Evolutionary conservation across 2,888 invertebrate genomes (phyloP).

Genomic region (Drosophila picticornis): DNA sequence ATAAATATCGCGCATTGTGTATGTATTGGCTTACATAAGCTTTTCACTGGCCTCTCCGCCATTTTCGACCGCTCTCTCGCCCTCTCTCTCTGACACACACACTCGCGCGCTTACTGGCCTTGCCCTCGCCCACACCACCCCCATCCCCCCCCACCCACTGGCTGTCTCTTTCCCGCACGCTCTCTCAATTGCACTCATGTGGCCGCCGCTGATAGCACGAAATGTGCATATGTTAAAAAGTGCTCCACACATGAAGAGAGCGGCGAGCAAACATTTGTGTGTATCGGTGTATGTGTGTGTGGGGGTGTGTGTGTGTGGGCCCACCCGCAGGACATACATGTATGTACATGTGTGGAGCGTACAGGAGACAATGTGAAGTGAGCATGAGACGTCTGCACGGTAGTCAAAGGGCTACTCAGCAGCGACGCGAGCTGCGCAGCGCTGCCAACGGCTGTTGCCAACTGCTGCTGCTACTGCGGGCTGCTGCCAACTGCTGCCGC

Average conservation of each 20-base stretch:
- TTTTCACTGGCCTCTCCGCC: conserved; percentile 61
- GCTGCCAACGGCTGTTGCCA: neutral
- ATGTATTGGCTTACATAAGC: conserved; percentile 82
- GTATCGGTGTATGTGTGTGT: conserved; percentile 4
- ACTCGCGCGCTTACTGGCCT: neutral
- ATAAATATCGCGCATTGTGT: conserved; percentile 72
- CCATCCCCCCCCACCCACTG: conserved; percentile 4
- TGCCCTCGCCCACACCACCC: conserved; percentile 1
- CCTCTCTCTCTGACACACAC: conserved; percentile 10
- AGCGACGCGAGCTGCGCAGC: conserved; percentile 22
- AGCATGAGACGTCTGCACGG: conserved; percentile 53
- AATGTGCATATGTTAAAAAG: conserved; percentile 80
- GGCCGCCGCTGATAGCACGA: conserved; percentile 77
- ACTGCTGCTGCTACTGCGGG: neutral
- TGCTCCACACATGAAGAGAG: conserved; percentile 54
- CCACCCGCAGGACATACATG: conserved; percentile 66
- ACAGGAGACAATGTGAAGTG: conserved; percentile 66
- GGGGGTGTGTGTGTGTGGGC: conserved; percentile 15
- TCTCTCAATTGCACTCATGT: conserved; percentile 59
- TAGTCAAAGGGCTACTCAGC: conserved; percentile 74
- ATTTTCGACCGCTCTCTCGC: conserved; percentile 53
- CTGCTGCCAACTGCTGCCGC: conserved; percentile 1
- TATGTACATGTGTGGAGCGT: conserved; percentile 21
- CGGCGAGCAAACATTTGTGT: conserved; percentile 12
- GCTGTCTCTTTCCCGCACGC: conserved; percentile 49